These are phyloP conservation scores for Pseudocheirus occidentalis DNA, from an alignment of 2,797 vertebrate species.

Conservation along the genomic window DNA sequence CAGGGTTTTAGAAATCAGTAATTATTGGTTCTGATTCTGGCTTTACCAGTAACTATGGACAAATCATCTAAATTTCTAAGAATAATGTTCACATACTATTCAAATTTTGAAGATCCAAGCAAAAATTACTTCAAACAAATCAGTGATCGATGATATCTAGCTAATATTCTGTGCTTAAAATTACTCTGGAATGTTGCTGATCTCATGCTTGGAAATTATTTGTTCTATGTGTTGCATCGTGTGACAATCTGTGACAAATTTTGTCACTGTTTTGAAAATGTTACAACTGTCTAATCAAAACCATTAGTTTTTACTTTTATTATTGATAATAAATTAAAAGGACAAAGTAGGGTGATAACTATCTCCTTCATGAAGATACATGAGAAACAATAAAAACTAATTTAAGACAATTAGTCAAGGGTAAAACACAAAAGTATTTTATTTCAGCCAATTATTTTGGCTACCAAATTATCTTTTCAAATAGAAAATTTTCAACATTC, in stretches of 20 bases:
- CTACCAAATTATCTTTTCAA: conserved; percentile 37
- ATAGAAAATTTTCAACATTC: conserved; percentile 30
- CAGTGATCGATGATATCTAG: conserved; percentile 39
- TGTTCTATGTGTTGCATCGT: neutral
- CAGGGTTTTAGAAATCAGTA: conserved; percentile 31
- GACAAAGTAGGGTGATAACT: conserved; percentile 30
- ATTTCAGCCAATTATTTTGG: conserved; percentile 22
- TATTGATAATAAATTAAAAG: conserved; percentile 23
- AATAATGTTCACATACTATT: neutral
- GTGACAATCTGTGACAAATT: conserved; percentile 43
- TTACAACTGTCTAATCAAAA: conserved; percentile 5
- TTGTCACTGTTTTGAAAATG: conserved; percentile 40
- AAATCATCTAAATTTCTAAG: conserved; percentile 31
- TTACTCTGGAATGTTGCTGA: conserved; percentile 33
- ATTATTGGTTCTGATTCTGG: conserved; percentile 19
- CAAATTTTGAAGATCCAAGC: conserved; percentile 34
- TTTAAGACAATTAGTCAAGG: conserved; percentile 21
- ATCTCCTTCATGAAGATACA: neutral
- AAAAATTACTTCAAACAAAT: conserved; percentile 14
- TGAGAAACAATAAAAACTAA: conserved; percentile 49
- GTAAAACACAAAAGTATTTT: conserved; percentile 31
- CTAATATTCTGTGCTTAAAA: conserved; percentile 31
- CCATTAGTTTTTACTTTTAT: conserved; percentile 43
- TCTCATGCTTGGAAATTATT: conserved; percentile 26
- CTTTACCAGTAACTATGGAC: conserved; percentile 21